These are phyloP conservation scores for Heliconius ismenius DNA, from an alignment of 2,888 invertebrate genomes.

Conservation along the genomic window DNA sequence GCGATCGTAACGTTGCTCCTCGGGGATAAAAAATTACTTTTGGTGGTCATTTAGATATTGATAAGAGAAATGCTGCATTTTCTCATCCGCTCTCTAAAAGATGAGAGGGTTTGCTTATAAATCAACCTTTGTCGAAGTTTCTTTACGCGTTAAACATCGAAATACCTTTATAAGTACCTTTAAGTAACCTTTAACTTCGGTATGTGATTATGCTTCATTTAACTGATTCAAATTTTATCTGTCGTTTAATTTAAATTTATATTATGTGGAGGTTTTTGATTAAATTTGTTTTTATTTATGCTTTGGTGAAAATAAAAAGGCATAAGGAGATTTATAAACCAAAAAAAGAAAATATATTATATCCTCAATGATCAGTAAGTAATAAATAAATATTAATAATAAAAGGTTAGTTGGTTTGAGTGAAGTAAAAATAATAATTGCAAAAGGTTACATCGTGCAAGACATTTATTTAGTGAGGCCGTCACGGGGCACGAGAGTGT, in stretches of 20 bases:
- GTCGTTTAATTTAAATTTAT: neutral
- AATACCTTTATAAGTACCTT: neutral
- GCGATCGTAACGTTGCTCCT: slow-evolving; percentile 51
- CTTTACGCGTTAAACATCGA: neutral
- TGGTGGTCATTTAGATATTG: slow-evolving; percentile 65
- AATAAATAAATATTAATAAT: neutral
- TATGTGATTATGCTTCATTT: neutral
- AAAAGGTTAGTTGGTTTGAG: too few relatives aligned
- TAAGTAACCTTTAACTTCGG: neutral
- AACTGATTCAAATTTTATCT: neutral
- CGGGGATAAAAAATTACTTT: slow-evolving; percentile 50
- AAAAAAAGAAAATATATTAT: neutral
- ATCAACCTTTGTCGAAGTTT: neutral
- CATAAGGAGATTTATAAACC: neutral
- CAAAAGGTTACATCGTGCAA: too few relatives aligned
- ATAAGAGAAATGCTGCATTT: slow-evolving; percentile 47
- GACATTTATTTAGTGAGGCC: too few relatives aligned
- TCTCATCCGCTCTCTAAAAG: neutral
- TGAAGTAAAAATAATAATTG: too few relatives aligned
- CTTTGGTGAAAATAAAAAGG: neutral
- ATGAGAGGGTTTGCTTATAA: slow-evolving; percentile 8
- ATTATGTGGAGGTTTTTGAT: neutral
- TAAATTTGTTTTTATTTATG: neutral
- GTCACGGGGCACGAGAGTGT: too few relatives aligned
- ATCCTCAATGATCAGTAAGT: neutral